Conservation (phyloP, 2,113 vertebrate species). For the Odontophorus gujanensis region DNA sequence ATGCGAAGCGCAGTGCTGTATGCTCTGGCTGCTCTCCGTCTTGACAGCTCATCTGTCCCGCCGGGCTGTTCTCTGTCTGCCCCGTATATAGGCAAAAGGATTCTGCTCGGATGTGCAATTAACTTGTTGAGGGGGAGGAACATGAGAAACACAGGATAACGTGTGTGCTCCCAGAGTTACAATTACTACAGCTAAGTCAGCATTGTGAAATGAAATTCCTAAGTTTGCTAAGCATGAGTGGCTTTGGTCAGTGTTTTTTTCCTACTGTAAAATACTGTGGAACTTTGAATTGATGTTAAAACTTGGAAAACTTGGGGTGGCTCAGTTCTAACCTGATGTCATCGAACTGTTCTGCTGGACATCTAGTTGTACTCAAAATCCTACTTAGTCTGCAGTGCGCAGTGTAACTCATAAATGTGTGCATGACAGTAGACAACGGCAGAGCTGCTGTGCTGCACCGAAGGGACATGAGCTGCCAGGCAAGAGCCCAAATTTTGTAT, state of each 20-base stretch:
- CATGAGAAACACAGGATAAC: neutral
- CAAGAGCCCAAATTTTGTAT: neutral
- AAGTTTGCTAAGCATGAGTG: neutral
- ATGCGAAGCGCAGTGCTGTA: neutral
- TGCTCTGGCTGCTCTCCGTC: rapidly evolving
- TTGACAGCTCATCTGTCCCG: neutral
- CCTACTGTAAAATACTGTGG: neutral
- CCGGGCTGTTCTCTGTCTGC: rapidly evolving
- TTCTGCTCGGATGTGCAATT: rapidly evolving
- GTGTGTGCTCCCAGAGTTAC: neutral
- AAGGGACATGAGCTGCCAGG: neutral
- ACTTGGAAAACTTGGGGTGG: neutral
- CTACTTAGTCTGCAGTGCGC: neutral
- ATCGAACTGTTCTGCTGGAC: neutral
- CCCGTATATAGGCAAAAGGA: rapidly evolving
- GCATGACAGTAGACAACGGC: neutral
- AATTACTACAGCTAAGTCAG: neutral
- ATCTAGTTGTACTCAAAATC: neutral
- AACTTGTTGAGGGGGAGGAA: neutral
- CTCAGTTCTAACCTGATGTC: neutral
- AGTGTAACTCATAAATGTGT: neutral
- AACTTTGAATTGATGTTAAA: neutral
- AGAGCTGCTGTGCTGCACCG: neutral
- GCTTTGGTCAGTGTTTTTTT: neutral
- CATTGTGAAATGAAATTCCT: neutral